These are phyloP conservation scores for Chrysaora quinquecirrha DNA, from an alignment of 30 jellyfish, hydroid and myxozoan species.

Conservation along the genomic window DNA sequence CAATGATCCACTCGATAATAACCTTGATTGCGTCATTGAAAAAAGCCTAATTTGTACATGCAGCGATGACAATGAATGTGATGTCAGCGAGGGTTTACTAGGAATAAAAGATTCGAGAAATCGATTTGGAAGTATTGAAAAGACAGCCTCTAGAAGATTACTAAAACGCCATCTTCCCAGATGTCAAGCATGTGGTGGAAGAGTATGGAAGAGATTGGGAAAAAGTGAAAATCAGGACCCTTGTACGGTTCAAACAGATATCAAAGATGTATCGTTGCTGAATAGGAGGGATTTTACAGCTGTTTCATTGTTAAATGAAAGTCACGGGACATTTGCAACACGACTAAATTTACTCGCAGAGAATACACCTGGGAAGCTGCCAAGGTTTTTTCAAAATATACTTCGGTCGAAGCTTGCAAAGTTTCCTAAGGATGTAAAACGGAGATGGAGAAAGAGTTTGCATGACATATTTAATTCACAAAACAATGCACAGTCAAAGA, in stretches of 20 bases:
- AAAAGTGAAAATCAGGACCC: neutral
- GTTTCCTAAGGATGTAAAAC: constrained; percentile 44
- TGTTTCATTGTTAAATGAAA: constrained; percentile 32
- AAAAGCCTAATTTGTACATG: constrained; percentile 75
- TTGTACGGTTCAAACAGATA: neutral
- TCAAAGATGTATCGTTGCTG: neutral
- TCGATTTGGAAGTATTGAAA: constrained; percentile 70
- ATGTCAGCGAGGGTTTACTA: constrained; percentile 13
- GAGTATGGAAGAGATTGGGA: constrained; percentile 40
- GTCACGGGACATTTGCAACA: constrained; percentile 37
- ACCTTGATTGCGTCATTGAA: constrained; percentile 68
- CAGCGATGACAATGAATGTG: constrained; percentile 2
- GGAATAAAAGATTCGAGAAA: constrained; percentile 55
- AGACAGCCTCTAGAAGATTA: constrained; percentile 75
- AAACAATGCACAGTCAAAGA: neutral
- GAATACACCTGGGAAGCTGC: constrained; percentile 89
- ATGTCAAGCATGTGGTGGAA: constrained; percentile 83
- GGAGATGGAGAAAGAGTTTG: constrained; percentile 71
- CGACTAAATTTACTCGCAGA: constrained; percentile 70
- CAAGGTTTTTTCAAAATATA: constrained; percentile 69
- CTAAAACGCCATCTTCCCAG: constrained; percentile 51
- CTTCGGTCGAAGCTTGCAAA: constrained; percentile 44
- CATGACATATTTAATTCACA: constrained; percentile 54
- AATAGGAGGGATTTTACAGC: neutral
- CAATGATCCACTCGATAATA: constrained; percentile 1